Conservation (phyloP, 2,797 vertebrate species). For the Coregonus suidteri region DNA sequence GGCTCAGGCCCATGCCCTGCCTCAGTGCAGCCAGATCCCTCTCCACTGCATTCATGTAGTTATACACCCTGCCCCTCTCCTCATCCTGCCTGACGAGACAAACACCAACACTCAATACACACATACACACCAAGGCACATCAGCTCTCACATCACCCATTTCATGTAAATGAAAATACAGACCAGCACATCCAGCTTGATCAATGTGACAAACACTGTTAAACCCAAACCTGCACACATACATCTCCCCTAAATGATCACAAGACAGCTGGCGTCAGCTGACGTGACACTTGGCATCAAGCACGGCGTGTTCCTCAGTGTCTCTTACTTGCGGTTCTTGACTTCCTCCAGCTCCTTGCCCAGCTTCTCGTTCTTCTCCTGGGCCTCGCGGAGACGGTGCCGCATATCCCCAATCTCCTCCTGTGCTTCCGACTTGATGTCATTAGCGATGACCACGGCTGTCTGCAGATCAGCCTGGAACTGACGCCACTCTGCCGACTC, state of each 20-base stretch:
- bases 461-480: slow-evolving; percentile 96
- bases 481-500: slow-evolving; percentile 97
- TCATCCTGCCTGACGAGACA: slow-evolving; percentile 85
- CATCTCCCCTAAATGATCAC: neutral
- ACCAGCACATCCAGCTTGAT: neutral
- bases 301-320: neutral
- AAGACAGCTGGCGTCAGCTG: neutral
- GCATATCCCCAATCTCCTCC: slow-evolving; percentile 94
- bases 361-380: slow-evolving; percentile 94
- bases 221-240: neutral
- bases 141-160: neutral
- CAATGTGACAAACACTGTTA: neutral
- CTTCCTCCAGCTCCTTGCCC: slow-evolving; percentile 90
- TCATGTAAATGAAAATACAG: neutral
- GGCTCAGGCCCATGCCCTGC: slow-evolving; percentile 93
- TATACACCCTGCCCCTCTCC: slow-evolving; percentile 94
- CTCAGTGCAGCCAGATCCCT: slow-evolving; percentile 90
- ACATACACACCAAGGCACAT: neutral
- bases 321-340: slow-evolving; percentile 93
- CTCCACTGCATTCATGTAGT: slow-evolving; percentile 97
- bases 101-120: neutral
- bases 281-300: neutral
- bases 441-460: slow-evolving; percentile 94
- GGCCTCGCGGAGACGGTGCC: slow-evolving; percentile 86
- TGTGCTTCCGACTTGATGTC: slow-evolving; percentile 97